Conservation (phyloP, 2,113 vertebrate species). For the Romanogobio albipinnatus region DNA sequence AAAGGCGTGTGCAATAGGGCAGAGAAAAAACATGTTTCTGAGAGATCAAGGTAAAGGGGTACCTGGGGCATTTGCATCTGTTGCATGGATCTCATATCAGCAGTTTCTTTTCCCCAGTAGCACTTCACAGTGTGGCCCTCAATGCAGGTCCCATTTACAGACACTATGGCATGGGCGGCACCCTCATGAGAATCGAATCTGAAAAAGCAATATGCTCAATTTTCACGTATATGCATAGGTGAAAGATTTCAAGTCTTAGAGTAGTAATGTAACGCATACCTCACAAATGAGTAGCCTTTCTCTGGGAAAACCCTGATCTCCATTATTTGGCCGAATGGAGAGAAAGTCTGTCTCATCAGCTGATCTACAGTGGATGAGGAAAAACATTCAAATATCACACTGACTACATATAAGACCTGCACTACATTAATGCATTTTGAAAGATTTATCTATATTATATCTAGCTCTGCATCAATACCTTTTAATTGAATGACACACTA, state of each 20-base stretch:
- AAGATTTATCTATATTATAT: not conserved
- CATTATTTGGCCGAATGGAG: conserved; percentile 96
- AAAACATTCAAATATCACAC: conserved; percentile 24
- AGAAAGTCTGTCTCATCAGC: conserved; percentile 98
- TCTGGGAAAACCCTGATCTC: conserved; percentile 97
- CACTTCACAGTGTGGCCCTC: conserved; percentile 96
- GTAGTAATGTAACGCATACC: conserved; percentile 72
- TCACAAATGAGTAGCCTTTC: conserved; percentile 97
- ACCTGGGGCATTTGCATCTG: conserved; percentile 83
- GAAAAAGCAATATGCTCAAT: conserved; percentile 39
- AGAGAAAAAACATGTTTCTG: not conserved
- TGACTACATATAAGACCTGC: no score
- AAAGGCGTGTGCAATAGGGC: not conserved
- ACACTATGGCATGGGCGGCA: conserved; percentile 96
- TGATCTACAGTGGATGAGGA: conserved; percentile 81
- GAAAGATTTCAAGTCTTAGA: not conserved
- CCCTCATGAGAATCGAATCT: conserved; percentile 97
- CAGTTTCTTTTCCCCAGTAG: conserved; percentile 98
- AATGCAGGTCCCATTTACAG: conserved; percentile 92
- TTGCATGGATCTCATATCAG: conserved; percentile 89
- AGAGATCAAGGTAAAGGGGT: conserved; percentile 3
- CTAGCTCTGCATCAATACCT: rapidly evolving
- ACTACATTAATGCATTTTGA: no score
- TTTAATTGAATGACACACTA: not conserved
- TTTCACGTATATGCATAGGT: not conserved